Base-by-base conservation (phyloP, 2,113 vertebrate species). In the Anthoscopus minutus region DNA sequence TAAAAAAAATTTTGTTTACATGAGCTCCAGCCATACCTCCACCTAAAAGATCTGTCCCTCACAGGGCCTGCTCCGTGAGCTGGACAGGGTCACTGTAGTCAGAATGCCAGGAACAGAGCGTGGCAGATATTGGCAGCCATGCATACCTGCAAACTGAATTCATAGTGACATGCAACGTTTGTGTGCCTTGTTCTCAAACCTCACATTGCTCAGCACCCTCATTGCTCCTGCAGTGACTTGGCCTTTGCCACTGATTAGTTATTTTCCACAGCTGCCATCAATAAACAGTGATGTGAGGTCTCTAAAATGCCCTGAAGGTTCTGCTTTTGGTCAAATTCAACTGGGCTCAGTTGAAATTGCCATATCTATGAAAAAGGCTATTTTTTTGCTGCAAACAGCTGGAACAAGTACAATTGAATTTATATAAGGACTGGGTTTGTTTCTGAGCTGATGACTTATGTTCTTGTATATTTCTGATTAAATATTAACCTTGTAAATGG, bases 391-490 rank as follows among this genome's bases (percentile, higher is more conserved):
- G 47, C 57, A 79, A 95, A 95, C 78, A 96, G 78, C 83, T 96
- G 86, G 83, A 96, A 95, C 58, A 81, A 88, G 70, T 89, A 96
- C 86, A 94, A 87, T 87, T 93, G 93, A 94, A 96, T 96, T 97
- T 94, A 78, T 94, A 78, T 89, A 65, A 92, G 60, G 71, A 78
- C 60, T 65, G 60, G 56, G 73, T 88, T 95, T 95, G 81, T 96
- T 96, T 81, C 88, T 89, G 89, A 96, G 88, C 74, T 83, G 92
- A 60, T 93, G 94, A 94, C 91, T 96, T 87, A 81, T 95, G 88
- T 94, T 94, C 83, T 93, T 97, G 88, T 88, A 92, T 94, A 79
- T 96, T 95, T 96, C 77, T 97, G 92, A 96, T 94, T 98, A 96
- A 97, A 96, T 91, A 95, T 94, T 94, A 88, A 86, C 96, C 81